Percentiles rank a stretch among this genome's conserved stretches.
Conservation (phyloP, 2,888 invertebrate species). For the Globia sparganii region DNA sequence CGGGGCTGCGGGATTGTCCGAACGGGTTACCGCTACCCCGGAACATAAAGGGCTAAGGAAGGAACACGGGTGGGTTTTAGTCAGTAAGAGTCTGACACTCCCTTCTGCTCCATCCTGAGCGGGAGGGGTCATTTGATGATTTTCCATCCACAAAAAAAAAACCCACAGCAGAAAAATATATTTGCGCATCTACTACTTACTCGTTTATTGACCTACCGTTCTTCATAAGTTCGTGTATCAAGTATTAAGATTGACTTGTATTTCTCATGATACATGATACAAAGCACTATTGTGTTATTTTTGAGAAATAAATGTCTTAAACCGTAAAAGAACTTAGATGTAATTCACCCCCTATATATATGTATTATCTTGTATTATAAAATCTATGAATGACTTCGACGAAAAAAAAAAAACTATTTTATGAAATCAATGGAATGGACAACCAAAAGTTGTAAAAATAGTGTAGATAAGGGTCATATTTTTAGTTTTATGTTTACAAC, state of each 20-base stretch:
- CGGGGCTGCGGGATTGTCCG: too few relatives aligned
- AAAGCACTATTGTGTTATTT: neutral
- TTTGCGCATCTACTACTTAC: neutral
- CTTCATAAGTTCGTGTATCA: neutral
- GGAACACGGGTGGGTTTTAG: too few relatives aligned
- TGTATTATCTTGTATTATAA: neutral
- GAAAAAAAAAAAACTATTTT: neutral
- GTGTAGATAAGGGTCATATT: neutral
- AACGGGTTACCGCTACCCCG: too few relatives aligned
- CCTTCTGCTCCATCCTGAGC: too few relatives aligned
- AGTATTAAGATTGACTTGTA: neutral
- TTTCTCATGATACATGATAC: neutral
- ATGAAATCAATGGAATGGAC: neutral
- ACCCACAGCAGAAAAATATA: too few relatives aligned
- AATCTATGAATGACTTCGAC: too few relatives aligned
- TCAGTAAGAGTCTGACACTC: too few relatives aligned
- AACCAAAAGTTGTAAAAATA: neutral
- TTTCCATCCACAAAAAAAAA: too few relatives aligned
- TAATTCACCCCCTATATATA: neutral
- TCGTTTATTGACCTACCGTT: neutral
- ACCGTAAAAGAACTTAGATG: slow-evolving; percentile 3
- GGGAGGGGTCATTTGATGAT: too few relatives aligned
- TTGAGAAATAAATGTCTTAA: neutral
- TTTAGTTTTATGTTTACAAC: neutral
- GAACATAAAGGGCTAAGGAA: too few relatives aligned